Evolutionary conservation across 2,113 vertebrate genomes (phyloP).

Genomic region (Acanthisitta chloris): DNA sequence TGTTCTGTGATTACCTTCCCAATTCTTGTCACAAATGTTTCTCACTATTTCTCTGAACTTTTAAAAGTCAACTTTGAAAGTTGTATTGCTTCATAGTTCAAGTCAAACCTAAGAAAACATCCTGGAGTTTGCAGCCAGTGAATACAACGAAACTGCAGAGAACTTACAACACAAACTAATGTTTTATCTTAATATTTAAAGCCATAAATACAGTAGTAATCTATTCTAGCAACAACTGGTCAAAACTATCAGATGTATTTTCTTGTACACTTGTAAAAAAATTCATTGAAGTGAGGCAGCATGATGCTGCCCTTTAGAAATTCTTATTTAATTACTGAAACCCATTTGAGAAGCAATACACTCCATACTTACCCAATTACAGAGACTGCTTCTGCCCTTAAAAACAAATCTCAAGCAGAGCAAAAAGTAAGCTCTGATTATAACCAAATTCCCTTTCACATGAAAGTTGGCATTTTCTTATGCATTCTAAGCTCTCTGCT

Average conservation of each 20-base stretch:
- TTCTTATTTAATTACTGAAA: neutral
- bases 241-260: neutral
- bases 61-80: neutral
- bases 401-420: neutral
- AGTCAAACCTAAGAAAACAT: neutral
- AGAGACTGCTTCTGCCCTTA: neutral
- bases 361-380: neutral
- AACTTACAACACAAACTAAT: neutral
- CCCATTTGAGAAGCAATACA: neutral
- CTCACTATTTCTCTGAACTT: neutral
- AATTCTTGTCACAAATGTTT: neutral
- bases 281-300: neutral
- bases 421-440: constrained; percentile 11
- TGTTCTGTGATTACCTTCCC: rapidly evolving
- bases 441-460: neutral
- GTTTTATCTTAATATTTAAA: neutral
- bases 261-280: neutral
- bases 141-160: neutral
- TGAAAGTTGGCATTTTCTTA: neutral
- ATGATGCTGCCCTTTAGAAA: neutral
- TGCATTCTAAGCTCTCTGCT: neutral
- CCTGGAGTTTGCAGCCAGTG: neutral
- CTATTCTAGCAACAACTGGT: neutral
- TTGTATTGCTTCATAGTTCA: neutral
- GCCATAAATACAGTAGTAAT: neutral